Evolutionary conservation across 2,888 invertebrate genomes (phyloP).

Genomic region (Phortica magna): DNA sequence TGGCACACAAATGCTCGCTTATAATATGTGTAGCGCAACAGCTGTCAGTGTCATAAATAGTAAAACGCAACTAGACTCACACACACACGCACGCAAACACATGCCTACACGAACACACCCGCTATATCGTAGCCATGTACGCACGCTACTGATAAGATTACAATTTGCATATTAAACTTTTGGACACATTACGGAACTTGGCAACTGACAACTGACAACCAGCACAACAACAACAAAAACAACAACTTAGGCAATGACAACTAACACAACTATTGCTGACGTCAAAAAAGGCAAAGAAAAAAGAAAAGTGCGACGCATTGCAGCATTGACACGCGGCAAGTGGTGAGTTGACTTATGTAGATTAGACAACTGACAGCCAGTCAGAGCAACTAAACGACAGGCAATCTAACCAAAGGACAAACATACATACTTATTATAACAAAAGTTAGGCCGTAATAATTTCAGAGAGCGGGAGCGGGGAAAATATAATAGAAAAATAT

Average conservation of each 20-base stretch:
- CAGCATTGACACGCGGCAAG: slow-evolving; percentile 2
- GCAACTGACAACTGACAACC: neutral
- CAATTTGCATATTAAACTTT: slow-evolving; percentile 4
- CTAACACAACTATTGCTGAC: slow-evolving; percentile 22
- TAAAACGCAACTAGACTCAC: no score
- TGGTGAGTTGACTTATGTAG: no score
- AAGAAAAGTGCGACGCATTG: slow-evolving; percentile 19
- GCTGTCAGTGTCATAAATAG: no score
- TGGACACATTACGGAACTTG: neutral
- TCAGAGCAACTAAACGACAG: slow-evolving; percentile 20
- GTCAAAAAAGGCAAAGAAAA: slow-evolving; percentile 5
- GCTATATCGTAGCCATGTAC: neutral
- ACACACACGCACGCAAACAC: neutral
- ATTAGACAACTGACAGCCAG: slow-evolving; percentile 2
- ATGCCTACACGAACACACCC: neutral
- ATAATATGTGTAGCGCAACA: no score
- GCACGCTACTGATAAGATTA: slow-evolving; percentile 3
- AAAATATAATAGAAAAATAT: neutral
- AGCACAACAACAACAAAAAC: slow-evolving; percentile 17
- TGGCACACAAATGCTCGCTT: no score
- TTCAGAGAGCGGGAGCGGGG: neutral
- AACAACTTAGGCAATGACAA: no score
- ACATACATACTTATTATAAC: neutral
- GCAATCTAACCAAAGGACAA: slow-evolving; percentile 37
- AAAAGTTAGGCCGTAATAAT: no score